Evolutionary conservation across 1,140 invertebrate species (phyloP).

Genomic region (Hyposmocoma kahamanoa): DNA sequence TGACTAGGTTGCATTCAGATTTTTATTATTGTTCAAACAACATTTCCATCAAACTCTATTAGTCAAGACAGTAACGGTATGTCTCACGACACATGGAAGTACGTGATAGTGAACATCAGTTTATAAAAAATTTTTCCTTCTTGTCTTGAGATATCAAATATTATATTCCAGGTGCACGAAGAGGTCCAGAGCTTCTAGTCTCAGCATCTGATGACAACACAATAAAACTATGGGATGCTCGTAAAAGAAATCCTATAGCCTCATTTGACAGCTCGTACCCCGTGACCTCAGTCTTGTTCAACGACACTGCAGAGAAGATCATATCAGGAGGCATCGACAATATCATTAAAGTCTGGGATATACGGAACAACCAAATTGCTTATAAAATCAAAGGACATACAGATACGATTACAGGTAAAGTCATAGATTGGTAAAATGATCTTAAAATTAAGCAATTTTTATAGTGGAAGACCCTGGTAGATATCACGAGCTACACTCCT

Average conservation of each 20-base stretch:
- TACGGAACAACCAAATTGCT: conserved; percentile 91
- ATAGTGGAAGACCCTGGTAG: no score
- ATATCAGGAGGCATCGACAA: conserved; percentile 95
- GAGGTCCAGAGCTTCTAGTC: conserved; percentile 91
- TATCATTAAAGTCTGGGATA: conserved; percentile 98
- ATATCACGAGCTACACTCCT: no score
- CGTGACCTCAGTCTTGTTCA: conserved; percentile 94
- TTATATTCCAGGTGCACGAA: conserved; percentile 77
- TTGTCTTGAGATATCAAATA: no score
- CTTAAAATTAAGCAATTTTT: no score
- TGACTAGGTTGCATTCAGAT: no score
- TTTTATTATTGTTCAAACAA: no score
- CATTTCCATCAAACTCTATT: no score
- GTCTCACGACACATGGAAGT: no score
- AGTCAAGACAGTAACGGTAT: no score
- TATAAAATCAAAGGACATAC: conserved; percentile 91
- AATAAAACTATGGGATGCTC: conserved; percentile 91
- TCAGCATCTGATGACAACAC: conserved; percentile 97
- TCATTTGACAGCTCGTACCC: conserved; percentile 90
- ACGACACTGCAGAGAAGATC: conserved; percentile 95
- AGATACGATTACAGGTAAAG: conserved; percentile 92
- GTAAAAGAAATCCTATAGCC: conserved; percentile 85
- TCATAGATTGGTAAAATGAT: background rate
- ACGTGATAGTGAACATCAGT: no score
- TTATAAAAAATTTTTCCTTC: no score